Conservation (phyloP, 2,113 vertebrate species). For the Rafetus swinhoei region DNA sequence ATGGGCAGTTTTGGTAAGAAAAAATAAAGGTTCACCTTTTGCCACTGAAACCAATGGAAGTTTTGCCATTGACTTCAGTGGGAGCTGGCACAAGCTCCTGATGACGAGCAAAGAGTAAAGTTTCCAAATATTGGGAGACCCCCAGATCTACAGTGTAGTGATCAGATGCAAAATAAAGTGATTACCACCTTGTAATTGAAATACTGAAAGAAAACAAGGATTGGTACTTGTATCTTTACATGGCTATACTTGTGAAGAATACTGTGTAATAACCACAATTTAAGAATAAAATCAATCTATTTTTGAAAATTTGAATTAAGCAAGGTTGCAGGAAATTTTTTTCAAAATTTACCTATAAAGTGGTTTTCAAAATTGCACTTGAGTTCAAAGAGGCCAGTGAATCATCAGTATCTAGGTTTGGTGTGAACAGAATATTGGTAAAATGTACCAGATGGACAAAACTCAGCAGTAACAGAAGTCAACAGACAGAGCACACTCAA, state of each 20-base stretch:
- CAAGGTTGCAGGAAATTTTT: background rate
- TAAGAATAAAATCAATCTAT: background rate
- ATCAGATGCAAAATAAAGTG: background rate
- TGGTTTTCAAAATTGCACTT: background rate
- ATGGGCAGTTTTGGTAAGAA: background rate
- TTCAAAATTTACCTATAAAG: no score
- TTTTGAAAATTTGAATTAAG: background rate
- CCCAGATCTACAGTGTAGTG: accelerated
- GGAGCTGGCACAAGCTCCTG: background rate
- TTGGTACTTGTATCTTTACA: background rate
- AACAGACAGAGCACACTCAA: no score
- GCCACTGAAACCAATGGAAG: background rate
- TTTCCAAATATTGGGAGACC: background rate
- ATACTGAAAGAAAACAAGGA: background rate
- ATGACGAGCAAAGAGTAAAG: background rate
- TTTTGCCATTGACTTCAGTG: background rate
- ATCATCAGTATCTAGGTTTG: background rate
- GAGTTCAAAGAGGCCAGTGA: background rate
- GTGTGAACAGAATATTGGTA: background rate
- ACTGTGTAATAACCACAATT: background rate
- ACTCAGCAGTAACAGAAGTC: background rate
- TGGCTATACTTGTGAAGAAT: background rate
- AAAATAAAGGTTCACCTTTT: background rate
- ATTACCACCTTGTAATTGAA: background rate
- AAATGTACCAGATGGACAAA: background rate